Conservation (phyloP, 37 sponge, comb jelly and placozoan species). For the Dysidea cf. avara region DNA sequence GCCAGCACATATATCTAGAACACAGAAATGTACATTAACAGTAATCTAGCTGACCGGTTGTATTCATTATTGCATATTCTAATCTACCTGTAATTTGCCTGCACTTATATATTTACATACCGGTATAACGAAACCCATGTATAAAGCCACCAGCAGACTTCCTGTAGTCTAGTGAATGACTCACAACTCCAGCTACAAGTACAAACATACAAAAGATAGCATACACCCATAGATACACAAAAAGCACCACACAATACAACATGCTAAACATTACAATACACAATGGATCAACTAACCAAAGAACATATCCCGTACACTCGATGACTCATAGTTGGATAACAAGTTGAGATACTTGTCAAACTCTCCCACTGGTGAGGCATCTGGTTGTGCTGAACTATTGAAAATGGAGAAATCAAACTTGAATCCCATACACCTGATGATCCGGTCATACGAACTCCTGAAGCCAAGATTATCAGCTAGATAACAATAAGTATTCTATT, state of each 20-base stretch:
- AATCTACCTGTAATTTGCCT: too few relatives aligned
- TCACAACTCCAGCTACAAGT: constrained; percentile 64
- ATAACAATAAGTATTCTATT: too few relatives aligned
- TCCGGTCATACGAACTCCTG: constrained; percentile 55
- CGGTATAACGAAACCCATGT: constrained; percentile 94
- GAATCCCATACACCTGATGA: constrained; percentile 89
- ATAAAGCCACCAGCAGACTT: constrained; percentile 97
- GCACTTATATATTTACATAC: constrained; percentile 10
- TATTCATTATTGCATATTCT: too few relatives aligned
- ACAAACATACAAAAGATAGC: too few relatives aligned
- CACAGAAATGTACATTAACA: too few relatives aligned
- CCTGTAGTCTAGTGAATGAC: constrained; percentile 79
- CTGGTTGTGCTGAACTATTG: constrained; percentile 7
- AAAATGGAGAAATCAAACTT: constrained; percentile 81
- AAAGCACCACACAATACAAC: too few relatives aligned
- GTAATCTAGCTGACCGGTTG: too few relatives aligned
- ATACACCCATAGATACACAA: too few relatives aligned
- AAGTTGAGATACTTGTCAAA: constrained; percentile 75
- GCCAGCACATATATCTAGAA: too few relatives aligned
- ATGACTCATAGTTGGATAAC: constrained; percentile 69
- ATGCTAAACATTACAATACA: too few relatives aligned
- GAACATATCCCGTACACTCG: constrained; percentile 52
- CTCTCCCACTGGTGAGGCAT: constrained; percentile 2
- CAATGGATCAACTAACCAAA: constrained; percentile 58
- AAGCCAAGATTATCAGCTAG: neutral